Evolutionary conservation across 2,888 invertebrate species (phyloP).

Genomic region (Campopleginae sp.): DNA sequence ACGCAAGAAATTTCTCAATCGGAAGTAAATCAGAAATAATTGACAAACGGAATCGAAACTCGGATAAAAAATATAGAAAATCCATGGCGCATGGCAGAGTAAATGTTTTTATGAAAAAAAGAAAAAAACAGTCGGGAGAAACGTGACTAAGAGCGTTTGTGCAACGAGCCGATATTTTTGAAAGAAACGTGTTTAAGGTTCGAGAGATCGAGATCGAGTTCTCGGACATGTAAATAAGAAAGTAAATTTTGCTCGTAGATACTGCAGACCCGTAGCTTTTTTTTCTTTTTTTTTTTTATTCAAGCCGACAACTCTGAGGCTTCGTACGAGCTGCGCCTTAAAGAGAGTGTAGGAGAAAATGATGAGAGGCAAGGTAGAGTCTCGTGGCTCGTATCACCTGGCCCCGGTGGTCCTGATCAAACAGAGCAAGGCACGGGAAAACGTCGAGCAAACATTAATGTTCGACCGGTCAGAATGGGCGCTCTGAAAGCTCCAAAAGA

Average conservation of each 20-base stretch:
- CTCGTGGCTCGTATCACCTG: constrained; percentile 78
- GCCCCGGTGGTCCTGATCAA: constrained; percentile 80
- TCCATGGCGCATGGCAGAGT: background rate
- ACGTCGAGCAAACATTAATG: constrained; percentile 77
- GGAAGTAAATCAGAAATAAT: background rate
- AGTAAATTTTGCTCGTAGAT: constrained; percentile 14
- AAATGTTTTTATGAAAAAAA: background rate
- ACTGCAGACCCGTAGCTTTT: background rate
- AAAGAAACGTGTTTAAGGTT: constrained; percentile 11
- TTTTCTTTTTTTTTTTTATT: background rate
- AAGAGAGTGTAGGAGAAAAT: constrained; percentile 64
- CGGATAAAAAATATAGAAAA: background rate
- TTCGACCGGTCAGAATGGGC: constrained; percentile 71
- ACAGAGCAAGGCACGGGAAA: constrained; percentile 74
- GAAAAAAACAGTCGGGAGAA: background rate
- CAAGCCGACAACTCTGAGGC: constrained; percentile 1
- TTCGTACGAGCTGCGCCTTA: constrained; percentile 16
- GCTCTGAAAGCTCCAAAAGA: constrained; percentile 53
- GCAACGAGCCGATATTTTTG: constrained; percentile 7
- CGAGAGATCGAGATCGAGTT: constrained; percentile 2
- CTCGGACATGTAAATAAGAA: constrained; percentile 21
- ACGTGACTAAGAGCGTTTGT: constrained; percentile 11
- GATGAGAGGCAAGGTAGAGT: constrained; percentile 51
- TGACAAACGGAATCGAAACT: background rate
- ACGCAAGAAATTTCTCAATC: background rate